Evolutionary conservation across 2,113 vertebrate genomes (phyloP).

Genomic region (Lycaon pictus): DNA sequence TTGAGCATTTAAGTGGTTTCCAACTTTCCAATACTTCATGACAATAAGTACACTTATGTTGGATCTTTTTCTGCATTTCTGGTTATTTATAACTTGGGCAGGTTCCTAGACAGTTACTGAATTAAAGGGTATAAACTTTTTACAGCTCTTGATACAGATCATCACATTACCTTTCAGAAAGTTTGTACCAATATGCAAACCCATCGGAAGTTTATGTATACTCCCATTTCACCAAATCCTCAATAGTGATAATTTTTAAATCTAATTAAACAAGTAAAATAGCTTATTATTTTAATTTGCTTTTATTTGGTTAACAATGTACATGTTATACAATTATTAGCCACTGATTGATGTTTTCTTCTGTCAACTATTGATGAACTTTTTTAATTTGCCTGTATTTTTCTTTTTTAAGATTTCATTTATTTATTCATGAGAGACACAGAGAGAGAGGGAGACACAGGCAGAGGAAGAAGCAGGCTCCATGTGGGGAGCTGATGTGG

Average conservation of each 20-base stretch:
- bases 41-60: background rate
- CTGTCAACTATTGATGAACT: background rate
- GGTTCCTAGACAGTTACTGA: background rate
- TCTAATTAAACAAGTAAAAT: background rate
- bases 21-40: background rate
- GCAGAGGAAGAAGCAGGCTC: no score
- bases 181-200: background rate
- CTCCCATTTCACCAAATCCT: background rate
- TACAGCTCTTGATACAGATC: background rate
- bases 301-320: background rate
- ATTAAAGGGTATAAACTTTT: background rate
- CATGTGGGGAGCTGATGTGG: no score
- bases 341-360: background rate
- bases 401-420: background rate
- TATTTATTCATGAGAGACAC: no score
- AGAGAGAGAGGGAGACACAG: no score
- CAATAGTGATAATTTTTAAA: background rate
- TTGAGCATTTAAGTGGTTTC: background rate
- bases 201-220: background rate
- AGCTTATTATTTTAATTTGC: background rate
- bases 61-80: background rate
- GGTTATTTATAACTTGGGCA: conserved; percentile 35
- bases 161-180: background rate
- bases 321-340: background rate
- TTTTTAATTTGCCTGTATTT: background rate